phyloP scores from a whole-genome alignment of 2,113 vertebrate species.

The Nesoenas mayeri region DNA sequence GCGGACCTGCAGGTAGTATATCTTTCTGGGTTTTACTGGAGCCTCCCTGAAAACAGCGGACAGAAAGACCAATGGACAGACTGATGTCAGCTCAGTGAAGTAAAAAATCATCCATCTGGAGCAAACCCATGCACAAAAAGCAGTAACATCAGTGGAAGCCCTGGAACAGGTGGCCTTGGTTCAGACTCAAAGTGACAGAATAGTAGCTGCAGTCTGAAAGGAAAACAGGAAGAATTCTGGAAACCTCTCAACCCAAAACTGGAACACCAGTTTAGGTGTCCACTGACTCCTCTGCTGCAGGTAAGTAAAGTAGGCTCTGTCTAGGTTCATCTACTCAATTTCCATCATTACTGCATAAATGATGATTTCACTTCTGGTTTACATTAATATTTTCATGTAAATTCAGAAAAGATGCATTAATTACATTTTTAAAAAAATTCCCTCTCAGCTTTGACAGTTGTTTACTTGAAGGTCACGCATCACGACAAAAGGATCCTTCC shows the following conservation, averaged over 20 bases:
- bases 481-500: not conserved
- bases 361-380: not conserved
- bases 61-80: not conserved
- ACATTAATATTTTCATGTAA: not conserved
- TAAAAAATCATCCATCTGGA: not conserved
- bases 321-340: not conserved
- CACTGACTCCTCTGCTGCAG: not conserved
- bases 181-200: not conserved
- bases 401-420: not conserved
- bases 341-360: not conserved
- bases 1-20: not conserved
- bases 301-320: not conserved
- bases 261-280: not conserved
- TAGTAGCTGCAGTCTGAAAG: not conserved
- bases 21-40: not conserved
- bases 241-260: rapidly evolving
- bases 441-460: not conserved
- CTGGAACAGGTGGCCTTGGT: not conserved
- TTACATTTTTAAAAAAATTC: not conserved
- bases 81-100: not conserved
- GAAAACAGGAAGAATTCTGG: not conserved
- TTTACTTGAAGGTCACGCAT: not conserved
- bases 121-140: not conserved
- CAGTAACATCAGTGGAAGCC: rapidly evolving
- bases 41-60: not conserved